Evolutionary conservation across 2,113 vertebrate species (phyloP).

Genomic region (Aythya baeri): DNA sequence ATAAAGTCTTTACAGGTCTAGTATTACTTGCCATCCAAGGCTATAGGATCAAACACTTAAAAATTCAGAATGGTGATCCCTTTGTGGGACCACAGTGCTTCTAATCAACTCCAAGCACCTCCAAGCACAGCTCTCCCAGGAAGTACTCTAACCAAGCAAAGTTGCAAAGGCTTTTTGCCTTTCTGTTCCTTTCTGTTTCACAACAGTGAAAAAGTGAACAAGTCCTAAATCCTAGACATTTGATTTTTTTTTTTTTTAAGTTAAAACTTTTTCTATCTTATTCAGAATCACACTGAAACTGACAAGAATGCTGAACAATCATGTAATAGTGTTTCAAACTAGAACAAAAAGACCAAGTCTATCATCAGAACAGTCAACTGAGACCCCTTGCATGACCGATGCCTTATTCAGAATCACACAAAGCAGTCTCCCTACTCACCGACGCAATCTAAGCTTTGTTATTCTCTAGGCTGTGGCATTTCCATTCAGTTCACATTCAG

Average conservation of each 20-base stretch:
- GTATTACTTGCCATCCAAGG: not conserved
- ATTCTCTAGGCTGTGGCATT: not conserved
- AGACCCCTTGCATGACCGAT: accelerated
- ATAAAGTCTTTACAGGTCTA: not conserved
- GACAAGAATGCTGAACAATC: not conserved
- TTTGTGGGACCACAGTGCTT: not conserved
- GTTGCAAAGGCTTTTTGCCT: not conserved
- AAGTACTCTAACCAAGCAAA: not conserved
- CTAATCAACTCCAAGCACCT: not conserved
- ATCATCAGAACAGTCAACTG: not conserved
- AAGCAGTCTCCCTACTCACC: not conserved
- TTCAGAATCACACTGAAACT: not conserved
- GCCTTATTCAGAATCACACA: not conserved
- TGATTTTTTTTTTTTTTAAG: too few relatives aligned
- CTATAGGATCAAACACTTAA: not conserved
- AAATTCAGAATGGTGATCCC: not conserved
- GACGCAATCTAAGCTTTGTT: not conserved
- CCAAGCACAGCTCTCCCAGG: not conserved
- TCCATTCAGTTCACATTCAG: not conserved
- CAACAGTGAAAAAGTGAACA: not conserved
- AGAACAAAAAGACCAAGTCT: not conserved
- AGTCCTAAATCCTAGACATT: not conserved
- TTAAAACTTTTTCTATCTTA: not conserved
- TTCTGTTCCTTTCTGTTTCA: not conserved
- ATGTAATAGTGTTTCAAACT: not conserved